Percentiles rank a stretch among this genome's conserved stretches.
Conservation (phyloP, 2,113 vertebrate genomes). For the Tautogolabrus adspersus region DNA sequence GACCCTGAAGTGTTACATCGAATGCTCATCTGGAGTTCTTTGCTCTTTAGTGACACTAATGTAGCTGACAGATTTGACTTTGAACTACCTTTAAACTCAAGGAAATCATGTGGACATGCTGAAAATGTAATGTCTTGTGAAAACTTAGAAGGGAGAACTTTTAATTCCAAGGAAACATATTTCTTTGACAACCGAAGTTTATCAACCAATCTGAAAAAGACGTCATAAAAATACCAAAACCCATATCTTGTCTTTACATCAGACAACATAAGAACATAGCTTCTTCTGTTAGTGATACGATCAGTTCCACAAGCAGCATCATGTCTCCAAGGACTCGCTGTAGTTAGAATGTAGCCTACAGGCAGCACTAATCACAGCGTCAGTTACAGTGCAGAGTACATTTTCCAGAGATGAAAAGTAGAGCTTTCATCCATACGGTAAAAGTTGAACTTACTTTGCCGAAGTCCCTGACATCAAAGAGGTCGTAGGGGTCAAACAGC, state of each 20-base stretch:
- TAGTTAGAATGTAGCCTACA: neutral
- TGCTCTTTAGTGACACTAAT: conserved; percentile 10
- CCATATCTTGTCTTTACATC: conserved; percentile 4
- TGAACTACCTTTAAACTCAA: conserved; percentile 37
- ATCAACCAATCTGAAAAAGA: neutral
- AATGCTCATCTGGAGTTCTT: conserved; percentile 47
- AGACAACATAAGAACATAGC: conserved; percentile 17
- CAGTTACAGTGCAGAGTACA: neutral
- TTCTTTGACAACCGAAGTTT: neutral
- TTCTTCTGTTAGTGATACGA: neutral
- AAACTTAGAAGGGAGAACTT: too few species aligned
- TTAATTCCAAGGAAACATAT: neutral
- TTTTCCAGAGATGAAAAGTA: neutral
- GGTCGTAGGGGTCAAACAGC: conserved; percentile 97
- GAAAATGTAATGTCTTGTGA: too few species aligned
- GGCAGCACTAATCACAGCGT: neutral
- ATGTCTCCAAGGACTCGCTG: neutral
- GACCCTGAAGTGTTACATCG: conserved; percentile 66
- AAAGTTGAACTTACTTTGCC: conserved; percentile 91
- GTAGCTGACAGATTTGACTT: conserved; percentile 38
- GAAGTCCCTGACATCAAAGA: conserved; percentile 98
- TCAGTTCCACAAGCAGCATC: conserved; percentile 28
- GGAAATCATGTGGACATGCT: neutral
- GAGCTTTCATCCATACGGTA: neutral
- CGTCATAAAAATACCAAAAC: neutral